A percentile compares a stretch with the other conserved stretches of the same genome.
Conservation (phyloP, 2,888 invertebrate species). For the Drosophila kambysellisi region DNA sequence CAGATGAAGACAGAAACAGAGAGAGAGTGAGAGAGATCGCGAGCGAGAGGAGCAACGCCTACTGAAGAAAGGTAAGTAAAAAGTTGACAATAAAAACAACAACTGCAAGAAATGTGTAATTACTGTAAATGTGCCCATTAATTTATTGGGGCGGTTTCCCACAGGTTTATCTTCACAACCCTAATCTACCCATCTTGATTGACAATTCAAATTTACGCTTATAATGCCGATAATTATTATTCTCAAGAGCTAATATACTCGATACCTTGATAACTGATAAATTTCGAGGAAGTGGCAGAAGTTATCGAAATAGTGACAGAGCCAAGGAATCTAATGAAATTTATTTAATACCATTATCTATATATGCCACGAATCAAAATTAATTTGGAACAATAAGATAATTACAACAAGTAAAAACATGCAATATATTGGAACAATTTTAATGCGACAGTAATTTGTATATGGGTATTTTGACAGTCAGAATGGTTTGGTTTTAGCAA, state of each 20-base stretch:
- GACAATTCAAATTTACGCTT: constrained; percentile 2
- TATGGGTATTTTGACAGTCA: neutral
- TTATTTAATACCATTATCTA: neutral
- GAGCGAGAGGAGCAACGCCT: constrained; percentile 3
- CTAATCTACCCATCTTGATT: neutral
- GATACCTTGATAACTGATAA: neutral
- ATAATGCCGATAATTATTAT: constrained; percentile 11
- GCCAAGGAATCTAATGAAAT: neutral
- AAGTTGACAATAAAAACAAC: constrained; percentile 22
- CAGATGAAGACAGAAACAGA: neutral
- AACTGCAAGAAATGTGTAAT: constrained; percentile 18
- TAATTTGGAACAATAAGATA: neutral
- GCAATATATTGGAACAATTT: neutral
- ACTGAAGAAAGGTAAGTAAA: constrained; percentile 42
- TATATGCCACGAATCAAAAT: neutral
- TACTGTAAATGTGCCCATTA: constrained; percentile 15
- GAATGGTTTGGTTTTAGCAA: neutral
- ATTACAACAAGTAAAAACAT: neutral
- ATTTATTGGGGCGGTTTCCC: neutral
- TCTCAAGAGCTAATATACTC: neutral
- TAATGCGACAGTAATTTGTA: neutral
- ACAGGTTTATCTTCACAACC: neutral
- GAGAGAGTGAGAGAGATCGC: neutral
- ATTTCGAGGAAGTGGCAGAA: neutral
- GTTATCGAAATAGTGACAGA: neutral